Evolutionary conservation across 2,888 invertebrate genomes (phyloP).

Genomic region (Cosmorhoe ocellata): DNA sequence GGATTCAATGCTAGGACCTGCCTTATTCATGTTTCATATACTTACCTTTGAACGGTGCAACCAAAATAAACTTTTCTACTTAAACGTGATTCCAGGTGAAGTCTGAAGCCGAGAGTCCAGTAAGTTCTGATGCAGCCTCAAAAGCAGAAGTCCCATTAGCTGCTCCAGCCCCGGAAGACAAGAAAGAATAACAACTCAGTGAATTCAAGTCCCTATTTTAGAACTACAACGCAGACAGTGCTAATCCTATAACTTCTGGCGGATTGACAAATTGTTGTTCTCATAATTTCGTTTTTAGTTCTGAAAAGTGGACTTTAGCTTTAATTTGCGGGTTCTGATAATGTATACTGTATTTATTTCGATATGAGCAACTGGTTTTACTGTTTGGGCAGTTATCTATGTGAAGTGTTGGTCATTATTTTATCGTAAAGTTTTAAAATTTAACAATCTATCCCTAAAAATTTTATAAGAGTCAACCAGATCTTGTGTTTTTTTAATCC

Average conservation of each 20-base stretch:
- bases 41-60: too few species aligned
- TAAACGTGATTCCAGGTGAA: conserved; percentile 6
- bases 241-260: too few species aligned
- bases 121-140: not conserved
- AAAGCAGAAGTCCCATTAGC: not conserved
- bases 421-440: not conserved
- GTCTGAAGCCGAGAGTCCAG: not conserved
- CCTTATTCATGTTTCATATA: too few species aligned
- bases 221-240: not conserved
- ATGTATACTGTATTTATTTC: conserved; percentile 4
- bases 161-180: not conserved
- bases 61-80: too few species aligned
- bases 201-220: not conserved
- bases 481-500: not conserved
- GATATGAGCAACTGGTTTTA: not conserved
- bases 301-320: not conserved
- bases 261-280: too few species aligned
- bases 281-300: not conserved
- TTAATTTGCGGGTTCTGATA: not conserved
- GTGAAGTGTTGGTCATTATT: not conserved
- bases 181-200: conserved; percentile 8
- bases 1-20: too few species aligned
- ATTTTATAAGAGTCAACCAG: not conserved
- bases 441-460: not conserved
- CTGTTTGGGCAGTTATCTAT: not conserved